A percentile compares a stretch with the other conserved stretches of the same genome.
These are phyloP conservation scores for Mionectes olivaceus DNA, from an alignment of 2,797 vertebrate genomes.

Conservation along the genomic window DNA sequence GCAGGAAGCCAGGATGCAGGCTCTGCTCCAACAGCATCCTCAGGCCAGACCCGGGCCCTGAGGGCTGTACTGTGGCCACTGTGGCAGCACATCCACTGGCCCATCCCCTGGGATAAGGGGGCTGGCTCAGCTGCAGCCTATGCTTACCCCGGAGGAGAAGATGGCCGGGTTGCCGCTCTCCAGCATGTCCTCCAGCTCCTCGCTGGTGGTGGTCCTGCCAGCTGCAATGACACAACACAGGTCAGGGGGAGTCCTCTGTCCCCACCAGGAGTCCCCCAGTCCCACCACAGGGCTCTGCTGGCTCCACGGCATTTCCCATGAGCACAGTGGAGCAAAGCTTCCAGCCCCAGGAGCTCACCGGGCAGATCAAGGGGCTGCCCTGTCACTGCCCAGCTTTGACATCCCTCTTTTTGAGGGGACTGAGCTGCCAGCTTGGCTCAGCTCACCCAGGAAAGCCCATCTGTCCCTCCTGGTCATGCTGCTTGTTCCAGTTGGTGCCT, in stretches of 20 bases:
- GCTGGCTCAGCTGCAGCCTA: background rate
- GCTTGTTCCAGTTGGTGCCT: background rate
- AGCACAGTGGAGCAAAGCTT: background rate
- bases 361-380: background rate
- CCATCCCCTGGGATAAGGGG: background rate
- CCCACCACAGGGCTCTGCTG: background rate
- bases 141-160: constrained; percentile 93
- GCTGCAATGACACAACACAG: constrained; percentile 75
- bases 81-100: background rate
- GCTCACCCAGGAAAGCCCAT: background rate
- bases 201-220: constrained; percentile 94
- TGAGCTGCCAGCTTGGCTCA: background rate
- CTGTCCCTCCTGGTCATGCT: background rate
- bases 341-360: rapidly evolving
- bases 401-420: background rate
- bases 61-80: rapidly evolving
- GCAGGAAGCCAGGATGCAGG: background rate
- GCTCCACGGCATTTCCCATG: background rate
- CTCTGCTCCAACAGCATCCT: background rate
- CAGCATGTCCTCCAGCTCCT: constrained; percentile 96
- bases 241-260: background rate
- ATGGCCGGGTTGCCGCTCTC: constrained; percentile 96
- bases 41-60: background rate
- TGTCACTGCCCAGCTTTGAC: background rate
- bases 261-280: background rate